Base-by-base conservation (phyloP, 2,888 invertebrate genomes). In the Brachypalpus laphriformis region DNA sequence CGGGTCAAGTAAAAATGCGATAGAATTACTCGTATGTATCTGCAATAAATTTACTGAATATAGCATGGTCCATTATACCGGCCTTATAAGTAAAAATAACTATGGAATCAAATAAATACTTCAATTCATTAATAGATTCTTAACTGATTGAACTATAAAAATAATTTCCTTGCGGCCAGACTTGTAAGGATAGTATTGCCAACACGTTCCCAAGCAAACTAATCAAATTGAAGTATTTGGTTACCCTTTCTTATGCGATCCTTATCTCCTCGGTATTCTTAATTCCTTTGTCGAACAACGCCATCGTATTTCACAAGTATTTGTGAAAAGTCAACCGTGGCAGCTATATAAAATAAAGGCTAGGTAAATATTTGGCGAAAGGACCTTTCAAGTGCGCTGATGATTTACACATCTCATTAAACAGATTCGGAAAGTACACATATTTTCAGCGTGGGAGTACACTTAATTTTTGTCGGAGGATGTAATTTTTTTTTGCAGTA, bases 271-370 rank as follows among this genome's bases (percentile, higher is more conserved):
- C 54, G 54, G 31, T 14, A 31, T 31, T 25, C 16, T 54, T 14
- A 16, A 9, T 37, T 57, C 42, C 22, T 59, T 68, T 68, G 54
- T 68, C 18, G 40, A 40, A 18, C 40, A 54, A 54, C 40, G 66
- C 40, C 66, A 68, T 68, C 54, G 40, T 42, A 54, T 16, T 68
- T 68, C 66, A 54, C 66, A 51, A 54, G 66, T 68, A 54, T 54
- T 68, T 68, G 66, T 28, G 54, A 68, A 68, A 68, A 54, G 54
- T 68, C 54, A 68, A 68, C 63, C 28, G 28, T 54, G 40, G 25
- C 31, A 28, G 42, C 59, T 47, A 42, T 6, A 31, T 45, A 18
- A 47, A 28, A 47, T 31, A 40, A 68, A 40, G 51, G 42, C 28
- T 40, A 37, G 16, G 20, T 18, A 66, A 66, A 66, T 25, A 66